Percentiles rank a stretch among this genome's conserved stretches.
Conservation (phyloP, 2,113 vertebrate species). For the Pygoscelis antarcticus region DNA sequence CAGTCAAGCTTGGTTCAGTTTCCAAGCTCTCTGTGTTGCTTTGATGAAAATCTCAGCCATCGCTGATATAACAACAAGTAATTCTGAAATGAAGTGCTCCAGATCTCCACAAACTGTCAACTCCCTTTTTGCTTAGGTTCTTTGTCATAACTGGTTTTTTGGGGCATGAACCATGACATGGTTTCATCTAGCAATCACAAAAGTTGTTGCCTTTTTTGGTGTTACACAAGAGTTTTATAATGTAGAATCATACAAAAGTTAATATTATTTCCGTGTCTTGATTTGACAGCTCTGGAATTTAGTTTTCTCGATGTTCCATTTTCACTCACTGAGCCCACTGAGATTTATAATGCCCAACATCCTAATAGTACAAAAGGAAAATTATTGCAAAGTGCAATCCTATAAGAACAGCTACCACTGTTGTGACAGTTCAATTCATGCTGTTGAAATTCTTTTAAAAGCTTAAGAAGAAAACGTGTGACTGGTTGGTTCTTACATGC, state of each 20-base stretch:
- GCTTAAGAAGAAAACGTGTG: not conserved
- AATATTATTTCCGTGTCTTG: not conserved
- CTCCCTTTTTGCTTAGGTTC: not conserved
- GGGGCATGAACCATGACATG: fast-evolving
- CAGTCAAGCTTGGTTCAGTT: not conserved
- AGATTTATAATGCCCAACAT: not conserved
- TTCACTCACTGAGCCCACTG: not conserved
- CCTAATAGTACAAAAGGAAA: not conserved
- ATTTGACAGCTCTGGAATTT: not conserved
- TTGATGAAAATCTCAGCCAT: not conserved
- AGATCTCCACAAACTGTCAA: not conserved
- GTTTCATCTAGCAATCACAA: not conserved
- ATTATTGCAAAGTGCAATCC: not conserved
- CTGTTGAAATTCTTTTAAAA: not conserved
- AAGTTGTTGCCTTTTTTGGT: not conserved
- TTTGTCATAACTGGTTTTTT: not conserved
- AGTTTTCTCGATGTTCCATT: not conserved
- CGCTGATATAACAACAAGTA: not conserved
- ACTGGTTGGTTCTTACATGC: not conserved
- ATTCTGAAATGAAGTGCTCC: not conserved
- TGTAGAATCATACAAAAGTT: not conserved
- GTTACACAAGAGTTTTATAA: not conserved
- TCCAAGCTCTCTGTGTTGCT: not conserved
- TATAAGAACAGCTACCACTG: not conserved
- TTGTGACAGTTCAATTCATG: not conserved